phyloP scores from a whole-genome alignment of 2,797 vertebrate genomes.

The Macropodus opercularis region DNA sequence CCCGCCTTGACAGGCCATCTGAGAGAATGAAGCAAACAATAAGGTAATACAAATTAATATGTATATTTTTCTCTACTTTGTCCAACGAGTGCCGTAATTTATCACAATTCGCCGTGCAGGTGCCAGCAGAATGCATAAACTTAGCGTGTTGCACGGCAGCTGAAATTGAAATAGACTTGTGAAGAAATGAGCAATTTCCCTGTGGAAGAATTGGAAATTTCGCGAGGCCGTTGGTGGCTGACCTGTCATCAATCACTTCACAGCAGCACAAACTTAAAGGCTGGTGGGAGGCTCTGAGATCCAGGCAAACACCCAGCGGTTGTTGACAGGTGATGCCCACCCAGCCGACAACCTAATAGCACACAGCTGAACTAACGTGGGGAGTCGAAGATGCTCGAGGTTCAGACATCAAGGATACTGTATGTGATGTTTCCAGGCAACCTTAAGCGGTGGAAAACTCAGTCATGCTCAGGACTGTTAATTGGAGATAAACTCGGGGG shows the following conservation, averaged over 20 bases:
- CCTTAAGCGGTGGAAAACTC: constrained; percentile 13
- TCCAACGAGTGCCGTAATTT: constrained; percentile 87
- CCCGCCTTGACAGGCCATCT: constrained; percentile 51
- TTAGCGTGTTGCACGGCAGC: constrained; percentile 87
- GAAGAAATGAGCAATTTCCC: constrained; percentile 99
- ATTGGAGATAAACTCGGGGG: constrained; percentile 28
- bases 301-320: constrained; percentile 51
- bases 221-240: constrained; percentile 89
- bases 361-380: constrained; percentile 80
- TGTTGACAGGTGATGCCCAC: constrained; percentile 89
- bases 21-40: constrained; percentile 64
- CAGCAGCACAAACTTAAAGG: constrained; percentile 81
- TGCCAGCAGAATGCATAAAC: constrained; percentile 94
- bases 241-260: constrained; percentile 99
- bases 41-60: constrained; percentile 74
- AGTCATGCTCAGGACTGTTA: constrained; percentile 2
- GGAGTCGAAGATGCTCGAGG: constrained; percentile 14
- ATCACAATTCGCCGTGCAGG: constrained; percentile 91
- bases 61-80: constrained; percentile 77
- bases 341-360: constrained; percentile 82
- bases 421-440: constrained; percentile 15
- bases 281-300: constrained; percentile 75
- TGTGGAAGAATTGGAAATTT: constrained; percentile 96
- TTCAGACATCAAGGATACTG: constrained; percentile 41
- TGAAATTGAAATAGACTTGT: constrained; percentile 96